Percentiles rank a stretch among this genome's conserved stretches.
phyloP scores from a whole-genome alignment of 2,888 invertebrate species.

The Drosophila cognata region DNA sequence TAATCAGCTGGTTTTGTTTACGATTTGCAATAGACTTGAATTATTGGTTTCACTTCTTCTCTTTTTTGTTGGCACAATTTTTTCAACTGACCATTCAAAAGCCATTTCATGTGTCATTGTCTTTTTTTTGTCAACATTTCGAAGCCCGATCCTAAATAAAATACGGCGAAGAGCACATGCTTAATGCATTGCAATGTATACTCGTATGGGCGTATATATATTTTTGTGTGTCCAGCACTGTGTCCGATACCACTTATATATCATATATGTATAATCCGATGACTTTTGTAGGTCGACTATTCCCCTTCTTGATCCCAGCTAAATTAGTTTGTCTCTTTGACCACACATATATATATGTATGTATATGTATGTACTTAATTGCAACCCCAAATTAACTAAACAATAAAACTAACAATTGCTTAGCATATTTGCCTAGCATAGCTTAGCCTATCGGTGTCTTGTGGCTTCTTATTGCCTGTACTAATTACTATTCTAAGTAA shows the following conservation, averaged over 20 bases:
- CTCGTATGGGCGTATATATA: slow-evolving; percentile 40
- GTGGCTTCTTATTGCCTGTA: slow-evolving; percentile 45
- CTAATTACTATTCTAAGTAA: slow-evolving; percentile 38
- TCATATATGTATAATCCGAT: neutral
- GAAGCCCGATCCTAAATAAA: slow-evolving; percentile 82
- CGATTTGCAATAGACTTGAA: slow-evolving; percentile 44
- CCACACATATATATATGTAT: slow-evolving; percentile 9
- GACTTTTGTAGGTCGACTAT: neutral
- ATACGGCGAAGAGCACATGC: slow-evolving; percentile 73
- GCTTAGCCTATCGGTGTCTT: slow-evolving; percentile 41
- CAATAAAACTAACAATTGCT: slow-evolving; percentile 51
- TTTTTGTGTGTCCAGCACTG: slow-evolving; percentile 14
- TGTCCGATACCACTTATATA: neutral
- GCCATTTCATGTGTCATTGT: slow-evolving; percentile 84
- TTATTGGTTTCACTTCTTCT: slow-evolving; percentile 10
- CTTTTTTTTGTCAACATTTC: slow-evolving; percentile 76
- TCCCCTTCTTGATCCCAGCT: slow-evolving; percentile 18
- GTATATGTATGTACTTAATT: slow-evolving; percentile 52
- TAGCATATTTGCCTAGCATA: slow-evolving; percentile 42
- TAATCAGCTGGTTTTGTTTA: slow-evolving; percentile 55
- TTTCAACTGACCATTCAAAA: slow-evolving; percentile 82
- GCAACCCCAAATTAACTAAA: slow-evolving; percentile 60
- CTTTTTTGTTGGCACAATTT: slow-evolving; percentile 64
- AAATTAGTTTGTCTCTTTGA: slow-evolving; percentile 49
- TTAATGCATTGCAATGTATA: slow-evolving; percentile 47